phyloP scores from a whole-genome alignment of 2,888 invertebrate genomes.

The Cerastis rubricosa region DNA sequence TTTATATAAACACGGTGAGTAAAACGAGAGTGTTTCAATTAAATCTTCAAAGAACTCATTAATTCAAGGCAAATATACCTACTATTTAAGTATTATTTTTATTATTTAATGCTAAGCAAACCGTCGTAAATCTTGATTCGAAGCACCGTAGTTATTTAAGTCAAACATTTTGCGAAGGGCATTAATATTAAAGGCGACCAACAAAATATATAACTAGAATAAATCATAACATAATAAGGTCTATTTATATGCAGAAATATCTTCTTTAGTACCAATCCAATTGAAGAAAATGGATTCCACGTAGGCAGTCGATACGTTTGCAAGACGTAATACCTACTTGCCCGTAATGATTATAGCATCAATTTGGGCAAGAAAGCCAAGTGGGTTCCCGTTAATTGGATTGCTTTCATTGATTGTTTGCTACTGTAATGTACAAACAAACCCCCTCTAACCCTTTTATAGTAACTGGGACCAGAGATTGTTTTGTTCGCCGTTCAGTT shows the following conservation, averaged over 20 bases:
- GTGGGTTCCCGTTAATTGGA: conserved; percentile 83
- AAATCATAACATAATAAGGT: conserved; percentile 52
- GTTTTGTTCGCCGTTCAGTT: conserved; percentile 44
- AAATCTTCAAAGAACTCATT: conserved; percentile 34
- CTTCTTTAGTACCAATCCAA: conserved; percentile 64
- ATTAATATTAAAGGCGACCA: conserved; percentile 14
- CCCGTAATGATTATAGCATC: conserved; percentile 82
- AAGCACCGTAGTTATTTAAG: conserved; percentile 14
- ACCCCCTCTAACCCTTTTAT: conserved; percentile 56
- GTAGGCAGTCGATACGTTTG: conserved; percentile 65
- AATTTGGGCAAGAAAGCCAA: conserved; percentile 82
- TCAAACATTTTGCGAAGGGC: conserved; percentile 17
- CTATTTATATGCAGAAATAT: conserved; percentile 62
- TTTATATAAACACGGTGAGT: conserved; percentile 7
- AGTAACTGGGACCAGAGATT: conserved; percentile 42
- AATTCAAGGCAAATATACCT: conserved; percentile 25
- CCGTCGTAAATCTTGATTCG: conserved; percentile 13
- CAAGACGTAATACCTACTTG: conserved; percentile 73
- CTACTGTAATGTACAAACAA: conserved; percentile 70
- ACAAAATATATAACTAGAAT: conserved; percentile 42
- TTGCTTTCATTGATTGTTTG: conserved; percentile 81
- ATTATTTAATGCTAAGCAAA: neutral
- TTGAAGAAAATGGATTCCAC: conserved; percentile 74
- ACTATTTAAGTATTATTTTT: conserved; percentile 26
- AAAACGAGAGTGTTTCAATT: conserved; percentile 43